Evolutionary conservation across 2,797 vertebrate species (phyloP).

Genomic region (Cossypha dichroa): DNA sequence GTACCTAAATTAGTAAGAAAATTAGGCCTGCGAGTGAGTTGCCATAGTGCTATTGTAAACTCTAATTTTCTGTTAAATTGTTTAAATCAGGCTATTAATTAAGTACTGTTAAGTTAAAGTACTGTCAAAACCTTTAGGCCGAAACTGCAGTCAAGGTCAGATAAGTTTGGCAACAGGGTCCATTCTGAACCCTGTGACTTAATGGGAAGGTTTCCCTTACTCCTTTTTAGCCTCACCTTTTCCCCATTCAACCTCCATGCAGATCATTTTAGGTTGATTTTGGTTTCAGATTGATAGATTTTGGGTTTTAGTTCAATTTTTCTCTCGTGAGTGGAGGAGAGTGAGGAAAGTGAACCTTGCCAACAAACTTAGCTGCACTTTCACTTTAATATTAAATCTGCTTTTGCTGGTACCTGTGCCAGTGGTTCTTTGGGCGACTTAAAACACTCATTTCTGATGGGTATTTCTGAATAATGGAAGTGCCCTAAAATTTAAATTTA

Average conservation of each 20-base stretch:
- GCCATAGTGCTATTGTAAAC: neutral
- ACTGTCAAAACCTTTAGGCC: neutral
- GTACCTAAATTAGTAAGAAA: neutral
- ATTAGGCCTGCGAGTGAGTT: neutral
- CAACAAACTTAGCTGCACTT: accelerated
- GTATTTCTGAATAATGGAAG: neutral
- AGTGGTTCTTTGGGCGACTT: accelerated
- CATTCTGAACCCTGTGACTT: neutral
- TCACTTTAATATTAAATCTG: neutral
- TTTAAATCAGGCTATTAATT: neutral
- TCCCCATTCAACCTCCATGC: neutral
- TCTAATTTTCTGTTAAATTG: neutral
- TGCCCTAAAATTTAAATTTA: neutral
- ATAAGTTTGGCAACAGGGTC: neutral
- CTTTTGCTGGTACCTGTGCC: neutral
- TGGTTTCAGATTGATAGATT: neutral
- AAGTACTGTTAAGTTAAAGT: neutral
- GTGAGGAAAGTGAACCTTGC: neutral
- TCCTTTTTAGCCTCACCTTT: neutral
- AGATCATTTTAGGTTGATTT: neutral
- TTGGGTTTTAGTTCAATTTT: neutral
- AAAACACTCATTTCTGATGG: neutral
- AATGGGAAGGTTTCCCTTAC: neutral
- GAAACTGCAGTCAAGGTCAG: neutral
- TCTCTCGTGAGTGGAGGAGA: neutral